A percentile compares a stretch with the other conserved stretches of the same genome.
These are phyloP conservation scores for Lycia hirtaria DNA, from an alignment of 2,888 invertebrate species.

Conservation along the genomic window DNA sequence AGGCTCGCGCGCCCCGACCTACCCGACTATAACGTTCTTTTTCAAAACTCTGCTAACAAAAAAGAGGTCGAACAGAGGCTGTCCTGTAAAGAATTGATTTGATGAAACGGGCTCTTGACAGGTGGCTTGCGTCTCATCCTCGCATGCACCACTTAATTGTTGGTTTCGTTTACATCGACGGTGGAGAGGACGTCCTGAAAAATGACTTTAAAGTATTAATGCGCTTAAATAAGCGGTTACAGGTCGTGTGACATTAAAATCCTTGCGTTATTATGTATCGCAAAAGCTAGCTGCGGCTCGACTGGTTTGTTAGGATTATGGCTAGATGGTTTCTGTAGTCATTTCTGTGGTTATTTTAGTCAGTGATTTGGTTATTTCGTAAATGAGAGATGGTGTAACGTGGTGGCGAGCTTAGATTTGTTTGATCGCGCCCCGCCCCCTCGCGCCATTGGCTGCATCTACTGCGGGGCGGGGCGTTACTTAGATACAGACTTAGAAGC, in stretches of 20 bases:
- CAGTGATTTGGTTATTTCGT: conserved; percentile 32
- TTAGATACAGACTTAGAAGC: conserved; percentile 79
- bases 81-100: conserved; percentile 79
- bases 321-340: conserved; percentile 23
- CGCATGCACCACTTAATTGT: conserved; percentile 75
- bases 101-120: conserved; percentile 82
- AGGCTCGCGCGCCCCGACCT: conserved; percentile 82
- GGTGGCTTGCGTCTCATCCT: conserved; percentile 79
- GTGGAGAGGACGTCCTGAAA: conserved; percentile 73
- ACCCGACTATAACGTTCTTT: conserved; percentile 79
- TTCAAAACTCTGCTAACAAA: conserved; percentile 77
- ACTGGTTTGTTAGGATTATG: conserved; percentile 47
- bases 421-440: conserved; percentile 72
- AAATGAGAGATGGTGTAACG: conserved; percentile 31
- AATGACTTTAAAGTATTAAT: conserved; percentile 79
- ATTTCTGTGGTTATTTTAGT: conserved; percentile 24
- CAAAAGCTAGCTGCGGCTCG: conserved; percentile 56
- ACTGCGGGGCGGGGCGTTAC: conserved; percentile 77
- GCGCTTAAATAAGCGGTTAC: conserved; percentile 78
- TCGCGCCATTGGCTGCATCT: conserved; percentile 72
- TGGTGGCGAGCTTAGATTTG: conserved; percentile 67
- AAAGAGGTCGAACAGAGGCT: conserved; percentile 77
- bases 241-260: conserved; percentile 69
- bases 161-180: conserved; percentile 68
- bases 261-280: conserved; percentile 59